phyloP scores from a whole-genome alignment of 2,888 invertebrate genomes.

The Hirtodrosophila cameraria region DNA sequence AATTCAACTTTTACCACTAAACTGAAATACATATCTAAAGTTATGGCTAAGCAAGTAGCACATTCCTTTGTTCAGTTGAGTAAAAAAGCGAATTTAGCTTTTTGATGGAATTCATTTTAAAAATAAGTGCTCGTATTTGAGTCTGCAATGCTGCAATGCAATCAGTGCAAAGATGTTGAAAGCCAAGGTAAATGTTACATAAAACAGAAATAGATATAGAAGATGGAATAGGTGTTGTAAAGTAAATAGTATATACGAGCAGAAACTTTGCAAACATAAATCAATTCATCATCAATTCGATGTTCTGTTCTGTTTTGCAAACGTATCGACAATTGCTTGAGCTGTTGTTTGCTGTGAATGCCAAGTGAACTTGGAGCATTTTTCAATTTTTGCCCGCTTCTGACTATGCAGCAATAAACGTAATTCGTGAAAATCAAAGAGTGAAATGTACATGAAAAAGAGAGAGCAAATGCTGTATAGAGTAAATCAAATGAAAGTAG shows the following conservation, averaged over 20 bases:
- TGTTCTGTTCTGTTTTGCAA: conserved; percentile 29
- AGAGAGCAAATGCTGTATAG: conserved; percentile 3
- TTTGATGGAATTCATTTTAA: conserved; percentile 10
- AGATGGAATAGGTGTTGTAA: conserved; percentile 28
- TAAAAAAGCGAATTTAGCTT: conserved; percentile 16
- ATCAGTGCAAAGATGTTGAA: conserved; percentile 23
- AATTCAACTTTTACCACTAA: no score
- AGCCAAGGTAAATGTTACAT: neutral
- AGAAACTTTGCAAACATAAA: conserved; percentile 51
- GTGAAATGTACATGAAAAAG: conserved; percentile 17
- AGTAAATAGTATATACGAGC: conserved; percentile 6
- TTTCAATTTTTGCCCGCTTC: conserved; percentile 57
- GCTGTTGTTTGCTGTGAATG: conserved; percentile 63
- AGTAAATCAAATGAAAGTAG: conserved; percentile 36
- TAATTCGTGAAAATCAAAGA: conserved; percentile 62
- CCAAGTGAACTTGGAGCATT: conserved; percentile 61
- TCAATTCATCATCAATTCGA: conserved; percentile 69
- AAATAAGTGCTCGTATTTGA: no score
- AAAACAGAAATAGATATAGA: conserved; percentile 12
- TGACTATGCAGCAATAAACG: conserved; percentile 53
- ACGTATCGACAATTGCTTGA: conserved; percentile 39
- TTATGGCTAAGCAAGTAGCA: no score
- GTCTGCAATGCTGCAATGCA: conserved; percentile 10
- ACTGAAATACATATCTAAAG: no score
- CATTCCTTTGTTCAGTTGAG: no score